Evolutionary conservation across 2,113 vertebrate species (phyloP).

Genomic region (Bostrychus sinensis): DNA sequence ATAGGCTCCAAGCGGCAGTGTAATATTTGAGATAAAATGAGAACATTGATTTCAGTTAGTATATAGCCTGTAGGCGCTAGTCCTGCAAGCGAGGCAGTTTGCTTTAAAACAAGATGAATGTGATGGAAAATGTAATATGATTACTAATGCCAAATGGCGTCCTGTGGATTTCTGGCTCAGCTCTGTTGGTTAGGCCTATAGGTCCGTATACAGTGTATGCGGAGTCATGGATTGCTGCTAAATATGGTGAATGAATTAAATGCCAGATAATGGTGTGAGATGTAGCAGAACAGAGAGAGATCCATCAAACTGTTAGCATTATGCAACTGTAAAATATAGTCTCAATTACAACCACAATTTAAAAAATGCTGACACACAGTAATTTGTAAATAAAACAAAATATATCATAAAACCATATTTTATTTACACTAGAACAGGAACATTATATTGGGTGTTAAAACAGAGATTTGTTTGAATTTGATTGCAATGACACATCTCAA

Average conservation of each 20-base stretch:
- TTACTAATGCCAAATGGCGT: slow-evolving; percentile 66
- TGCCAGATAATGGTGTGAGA: slow-evolving; percentile 7
- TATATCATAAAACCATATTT: no score
- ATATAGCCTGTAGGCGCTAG: slow-evolving; percentile 41
- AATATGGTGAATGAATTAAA: slow-evolving; percentile 41
- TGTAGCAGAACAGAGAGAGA: slow-evolving; percentile 17
- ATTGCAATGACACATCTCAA: no score
- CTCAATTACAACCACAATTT: no score
- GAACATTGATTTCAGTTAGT: slow-evolving; percentile 60
- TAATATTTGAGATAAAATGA: slow-evolving; percentile 46
- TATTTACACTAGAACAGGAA: no score
- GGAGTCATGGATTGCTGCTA: slow-evolving; percentile 11
- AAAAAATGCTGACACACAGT: no score
- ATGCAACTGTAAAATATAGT: no score
- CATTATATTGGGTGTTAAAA: no score
- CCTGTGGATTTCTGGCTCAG: slow-evolving; percentile 51
- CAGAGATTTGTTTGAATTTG: no score
- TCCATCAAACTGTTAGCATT: slow-evolving; percentile 1
- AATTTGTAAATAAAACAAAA: no score
- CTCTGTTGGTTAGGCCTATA: slow-evolving; percentile 4
- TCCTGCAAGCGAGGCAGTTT: slow-evolving; percentile 59
- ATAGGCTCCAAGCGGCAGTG: slow-evolving; percentile 9
- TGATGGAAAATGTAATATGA: slow-evolving; percentile 64
- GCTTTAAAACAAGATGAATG: slow-evolving; percentile 60
- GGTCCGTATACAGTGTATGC: not conserved